Conservation (phyloP, 2,113 vertebrate species). For the Corythornis vintsioides region DNA sequence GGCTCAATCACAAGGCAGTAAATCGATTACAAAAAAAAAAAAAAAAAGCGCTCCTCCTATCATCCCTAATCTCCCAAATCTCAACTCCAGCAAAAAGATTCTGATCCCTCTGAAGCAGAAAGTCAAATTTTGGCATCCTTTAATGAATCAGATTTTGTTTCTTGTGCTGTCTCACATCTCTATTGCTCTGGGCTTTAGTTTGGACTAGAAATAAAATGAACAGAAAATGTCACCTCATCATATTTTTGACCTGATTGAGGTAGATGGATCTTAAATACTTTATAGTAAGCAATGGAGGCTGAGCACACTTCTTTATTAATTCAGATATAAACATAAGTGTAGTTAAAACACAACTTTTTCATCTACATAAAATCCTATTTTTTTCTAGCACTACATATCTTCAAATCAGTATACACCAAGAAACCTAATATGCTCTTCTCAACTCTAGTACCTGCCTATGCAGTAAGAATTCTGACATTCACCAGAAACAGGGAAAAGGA, state of each 20-base stretch:
- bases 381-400: not conserved
- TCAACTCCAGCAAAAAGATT: not conserved
- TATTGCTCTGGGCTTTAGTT: not conserved
- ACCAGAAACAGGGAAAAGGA: not conserved
- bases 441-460: not conserved
- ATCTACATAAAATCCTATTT: not conserved
- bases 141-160: not conserved
- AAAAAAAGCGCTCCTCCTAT: not conserved
- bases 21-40: not conserved
- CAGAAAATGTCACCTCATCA: not conserved
- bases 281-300: not conserved
- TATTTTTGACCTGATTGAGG: not conserved
- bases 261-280: slow-evolving; percentile 16
- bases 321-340: not conserved
- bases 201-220: not conserved
- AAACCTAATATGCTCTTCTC: not conserved
- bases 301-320: not conserved
- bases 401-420: not conserved
- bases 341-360: not conserved
- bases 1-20: not conserved
- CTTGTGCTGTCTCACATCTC: not conserved
- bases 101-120: not conserved
- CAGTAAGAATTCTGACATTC: not conserved
- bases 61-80: not conserved
- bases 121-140: not conserved